Evolutionary conservation across 2,113 vertebrate genomes (phyloP).

Genomic region (Carettochelys insculpta): DNA sequence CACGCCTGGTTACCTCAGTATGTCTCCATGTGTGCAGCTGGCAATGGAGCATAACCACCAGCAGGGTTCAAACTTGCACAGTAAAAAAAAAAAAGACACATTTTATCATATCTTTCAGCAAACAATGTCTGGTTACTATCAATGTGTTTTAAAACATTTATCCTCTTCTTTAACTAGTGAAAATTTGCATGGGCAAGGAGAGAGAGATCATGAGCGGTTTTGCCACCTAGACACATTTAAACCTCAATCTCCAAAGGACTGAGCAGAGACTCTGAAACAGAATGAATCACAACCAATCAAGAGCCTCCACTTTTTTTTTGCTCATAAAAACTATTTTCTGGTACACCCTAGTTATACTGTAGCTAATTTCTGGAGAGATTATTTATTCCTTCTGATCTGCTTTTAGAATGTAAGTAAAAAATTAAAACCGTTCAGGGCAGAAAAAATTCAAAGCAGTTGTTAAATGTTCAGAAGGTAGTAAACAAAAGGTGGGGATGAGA

Average conservation of each 20-base stretch:
- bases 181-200: not conserved
- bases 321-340: not conserved
- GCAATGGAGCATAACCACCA: not conserved
- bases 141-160: not conserved
- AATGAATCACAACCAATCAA: not conserved
- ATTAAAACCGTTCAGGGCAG: constrained; percentile 1
- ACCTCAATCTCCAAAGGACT: not conserved
- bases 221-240: not conserved
- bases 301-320: not conserved
- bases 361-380: constrained; percentile 36
- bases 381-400: not conserved
- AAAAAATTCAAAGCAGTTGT: constrained; percentile 28
- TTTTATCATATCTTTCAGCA: too few species aligned
- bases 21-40: not conserved
- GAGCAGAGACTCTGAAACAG: not conserved
- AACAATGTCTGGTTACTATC: not conserved
- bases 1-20: not conserved
- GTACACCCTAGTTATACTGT: not conserved
- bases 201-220: not conserved
- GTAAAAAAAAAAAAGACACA: too few species aligned
- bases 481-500: not conserved
- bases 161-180: not conserved
- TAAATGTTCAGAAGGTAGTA: not conserved
- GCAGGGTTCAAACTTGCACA: not conserved
- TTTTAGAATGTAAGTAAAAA: constrained; percentile 4